phyloP scores from a whole-genome alignment of 2,888 invertebrate species.

The Lasioglossum lativentre region DNA sequence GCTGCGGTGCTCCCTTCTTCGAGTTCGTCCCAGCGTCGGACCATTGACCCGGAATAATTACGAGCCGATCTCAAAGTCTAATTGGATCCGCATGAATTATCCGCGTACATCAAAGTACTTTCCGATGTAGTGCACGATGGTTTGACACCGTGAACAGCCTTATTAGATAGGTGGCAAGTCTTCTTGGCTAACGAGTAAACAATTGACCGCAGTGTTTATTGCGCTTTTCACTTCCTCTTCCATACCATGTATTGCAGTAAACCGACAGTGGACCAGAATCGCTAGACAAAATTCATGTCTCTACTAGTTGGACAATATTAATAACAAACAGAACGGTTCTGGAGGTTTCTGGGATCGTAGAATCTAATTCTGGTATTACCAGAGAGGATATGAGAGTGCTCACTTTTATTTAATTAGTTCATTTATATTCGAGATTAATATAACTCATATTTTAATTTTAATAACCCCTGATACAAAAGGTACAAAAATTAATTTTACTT shows the following conservation, averaged over 20 bases:
- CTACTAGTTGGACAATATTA: too few species aligned
- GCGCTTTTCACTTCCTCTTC: background rate
- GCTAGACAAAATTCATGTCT: too few species aligned
- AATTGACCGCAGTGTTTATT: background rate
- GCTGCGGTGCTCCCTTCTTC: slow-evolving; percentile 46
- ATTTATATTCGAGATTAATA: too few species aligned
- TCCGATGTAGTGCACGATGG: slow-evolving; percentile 15
- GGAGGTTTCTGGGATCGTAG: too few species aligned
- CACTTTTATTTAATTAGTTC: too few species aligned
- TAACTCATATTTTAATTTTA: too few species aligned
- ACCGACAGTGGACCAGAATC: background rate
- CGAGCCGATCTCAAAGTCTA: slow-evolving; percentile 77
- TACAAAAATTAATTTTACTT: too few species aligned
- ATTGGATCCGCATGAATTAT: slow-evolving; percentile 79
- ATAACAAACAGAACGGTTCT: too few species aligned
- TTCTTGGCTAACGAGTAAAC: background rate
- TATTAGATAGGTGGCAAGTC: slow-evolving; percentile 29
- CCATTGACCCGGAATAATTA: slow-evolving; percentile 79
- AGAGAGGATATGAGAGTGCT: too few species aligned
- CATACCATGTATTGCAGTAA: background rate
- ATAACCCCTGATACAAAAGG: too few species aligned
- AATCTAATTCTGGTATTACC: too few species aligned
- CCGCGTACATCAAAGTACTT: slow-evolving; percentile 63
- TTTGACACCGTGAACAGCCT: slow-evolving; percentile 26
- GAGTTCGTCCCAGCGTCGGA: slow-evolving; percentile 35